Evolutionary conservation across 1,140 invertebrate species (phyloP), one percentile per base, ranked within the genome.

Genomic region (Cyclina sinensis): DNA sequence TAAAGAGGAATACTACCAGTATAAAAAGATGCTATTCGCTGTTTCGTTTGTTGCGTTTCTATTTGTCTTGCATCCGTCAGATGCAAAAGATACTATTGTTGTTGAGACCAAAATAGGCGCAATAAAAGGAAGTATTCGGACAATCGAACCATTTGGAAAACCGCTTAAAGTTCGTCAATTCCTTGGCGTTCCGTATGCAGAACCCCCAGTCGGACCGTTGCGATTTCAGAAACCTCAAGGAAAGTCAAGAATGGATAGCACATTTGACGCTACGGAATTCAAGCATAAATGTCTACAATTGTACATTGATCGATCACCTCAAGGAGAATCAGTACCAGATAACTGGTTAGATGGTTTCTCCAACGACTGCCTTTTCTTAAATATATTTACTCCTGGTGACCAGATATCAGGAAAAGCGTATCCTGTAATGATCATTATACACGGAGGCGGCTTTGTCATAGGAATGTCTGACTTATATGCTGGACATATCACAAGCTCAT

Each of bases 301-400:
- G 9, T 12, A 18, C 51, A 43, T 81, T 3, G 54, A 39, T 35
- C 24, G 35, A 30, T 24, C 21, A 46, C 62, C 39, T 68, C 14
- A 54, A 35, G 14, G 46, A 14, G 39, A 68, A 27, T 32, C 12
- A 35, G 37, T 27, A 24, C 11, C 12, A 16, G 32, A 35, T 9
- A 68, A 30, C 7, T 32, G 35, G 37, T 70, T 37, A 1, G 9
- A 1, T 16, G 21, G 18, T 27, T 11, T 70, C 4, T 98, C 97
- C 90, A 99, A 99, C 96, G 98, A 99, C 96, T 99, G 99, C 95
- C 97, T 99, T 12, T 98, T 98, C 95, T 96, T 99, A 79, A 99
- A 98, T 95, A 98, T 99, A 5, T 97, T 96, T 96, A 93, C 97
- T 90, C 98, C 98, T 3, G 43, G 57, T 39, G 70, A 48, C 9